Conservation (phyloP, 2,113 vertebrate species). For the Pantherophis guttatus region DNA sequence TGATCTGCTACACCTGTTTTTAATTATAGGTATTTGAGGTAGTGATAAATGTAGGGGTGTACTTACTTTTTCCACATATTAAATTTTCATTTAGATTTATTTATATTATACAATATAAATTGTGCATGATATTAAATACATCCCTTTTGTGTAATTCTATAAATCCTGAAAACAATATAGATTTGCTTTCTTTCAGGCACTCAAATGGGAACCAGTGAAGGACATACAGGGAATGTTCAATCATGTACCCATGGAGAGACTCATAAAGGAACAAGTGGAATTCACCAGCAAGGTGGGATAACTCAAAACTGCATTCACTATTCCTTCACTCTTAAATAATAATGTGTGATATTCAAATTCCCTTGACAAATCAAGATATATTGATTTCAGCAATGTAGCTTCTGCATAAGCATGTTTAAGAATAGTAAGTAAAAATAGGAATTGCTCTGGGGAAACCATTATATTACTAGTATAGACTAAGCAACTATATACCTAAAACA, state of each 20-base stretch:
- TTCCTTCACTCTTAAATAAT: constrained; percentile 36
- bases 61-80: not conserved
- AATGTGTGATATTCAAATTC: not conserved
- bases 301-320: constrained; percentile 29
- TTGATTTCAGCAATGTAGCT: not conserved
- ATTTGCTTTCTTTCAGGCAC: constrained; percentile 35
- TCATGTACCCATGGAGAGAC: constrained; percentile 51
- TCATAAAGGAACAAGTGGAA: constrained; percentile 57
- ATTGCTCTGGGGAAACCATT: not conserved
- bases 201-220: constrained; percentile 60
- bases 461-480: not conserved
- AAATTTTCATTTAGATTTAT: not conserved
- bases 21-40: not conserved
- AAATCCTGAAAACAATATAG: not conserved
- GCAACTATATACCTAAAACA: not conserved
- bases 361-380: not conserved
- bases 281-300: constrained; percentile 59
- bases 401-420: not conserved
- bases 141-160: not conserved
- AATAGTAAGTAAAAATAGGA: not conserved
- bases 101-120: not conserved
- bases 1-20: not conserved
- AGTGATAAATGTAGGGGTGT: not conserved
- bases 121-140: not conserved
- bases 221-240: constrained; percentile 51